A percentile compares a stretch with the other conserved stretches of the same genome.
Evolutionary conservation across 2,113 vertebrate genomes (phyloP).

Genomic region (Lepus americanus): DNA sequence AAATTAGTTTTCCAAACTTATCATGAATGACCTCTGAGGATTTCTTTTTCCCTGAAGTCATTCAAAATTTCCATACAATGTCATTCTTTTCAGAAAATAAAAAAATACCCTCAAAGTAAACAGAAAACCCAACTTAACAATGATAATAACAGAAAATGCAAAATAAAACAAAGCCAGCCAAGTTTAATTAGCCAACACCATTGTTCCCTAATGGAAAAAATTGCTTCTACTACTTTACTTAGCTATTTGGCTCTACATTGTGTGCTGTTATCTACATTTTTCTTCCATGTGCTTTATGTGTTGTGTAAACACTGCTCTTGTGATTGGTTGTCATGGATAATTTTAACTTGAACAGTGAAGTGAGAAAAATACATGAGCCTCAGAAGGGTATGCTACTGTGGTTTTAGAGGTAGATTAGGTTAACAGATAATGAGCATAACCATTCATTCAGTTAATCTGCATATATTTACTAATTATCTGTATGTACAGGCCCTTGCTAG

Average conservation of each 20-base stretch:
- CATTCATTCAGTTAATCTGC: not conserved
- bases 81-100: not conserved
- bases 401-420: not conserved
- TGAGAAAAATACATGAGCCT: not conserved
- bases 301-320: not conserved
- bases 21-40: not conserved
- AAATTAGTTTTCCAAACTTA: not conserved
- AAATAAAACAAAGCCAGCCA: not conserved
- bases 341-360: constrained; percentile 1
- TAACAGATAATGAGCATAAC: not conserved
- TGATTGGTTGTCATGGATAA: not conserved
- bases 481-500: not conserved
- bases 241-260: not conserved
- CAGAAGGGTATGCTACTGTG: not conserved
- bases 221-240: not conserved
- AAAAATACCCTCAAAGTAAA: not conserved
- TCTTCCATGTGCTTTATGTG: not conserved
- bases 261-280: not conserved
- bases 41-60: not conserved
- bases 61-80: not conserved
- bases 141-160: not conserved
- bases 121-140: not conserved
- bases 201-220: not conserved
- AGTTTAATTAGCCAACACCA: not conserved
- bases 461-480: not conserved